These are phyloP conservation scores for Saccostrea cuccullata DNA, from an alignment of 1,140 invertebrate genomes.

Conservation along the genomic window DNA sequence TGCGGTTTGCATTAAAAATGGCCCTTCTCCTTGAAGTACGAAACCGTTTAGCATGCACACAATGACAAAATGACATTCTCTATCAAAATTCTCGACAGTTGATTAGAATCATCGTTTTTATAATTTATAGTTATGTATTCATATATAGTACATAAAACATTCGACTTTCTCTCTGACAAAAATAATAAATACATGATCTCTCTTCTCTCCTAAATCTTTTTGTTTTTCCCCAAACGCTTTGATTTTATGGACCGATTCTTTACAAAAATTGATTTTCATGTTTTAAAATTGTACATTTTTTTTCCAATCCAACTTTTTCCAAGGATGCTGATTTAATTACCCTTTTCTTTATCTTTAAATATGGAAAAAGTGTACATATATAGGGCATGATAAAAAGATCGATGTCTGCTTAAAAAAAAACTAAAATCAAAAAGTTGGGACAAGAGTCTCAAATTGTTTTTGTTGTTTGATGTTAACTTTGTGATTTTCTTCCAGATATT, in stretches of 20 bases:
- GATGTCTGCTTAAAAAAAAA: too few species aligned
- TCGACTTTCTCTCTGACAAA: neutral
- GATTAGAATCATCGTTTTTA: slow-evolving; percentile 16
- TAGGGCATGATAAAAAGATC: too few species aligned
- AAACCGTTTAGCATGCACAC: slow-evolving; percentile 32
- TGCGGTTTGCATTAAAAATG: slow-evolving; percentile 27
- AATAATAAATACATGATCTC: neutral
- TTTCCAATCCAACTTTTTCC: neutral
- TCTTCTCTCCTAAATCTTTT: neutral
- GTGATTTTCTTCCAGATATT: too few species aligned
- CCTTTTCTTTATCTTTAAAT: too few species aligned
- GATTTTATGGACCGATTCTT: too few species aligned
- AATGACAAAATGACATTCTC: slow-evolving; percentile 25
- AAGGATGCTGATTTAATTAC: neutral
- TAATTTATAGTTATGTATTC: slow-evolving; percentile 23
- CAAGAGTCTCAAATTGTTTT: too few species aligned
- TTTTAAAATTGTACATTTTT: neutral
- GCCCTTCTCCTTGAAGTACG: slow-evolving; percentile 21
- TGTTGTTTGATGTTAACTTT: too few species aligned
- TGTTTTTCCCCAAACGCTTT: neutral
- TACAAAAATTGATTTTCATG: neutral
- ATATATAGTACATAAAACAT: slow-evolving; percentile 3
- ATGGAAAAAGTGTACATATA: too few species aligned
- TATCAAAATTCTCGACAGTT: slow-evolving; percentile 13
- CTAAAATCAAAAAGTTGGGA: too few species aligned